These are phyloP conservation scores for Microcebus murinus DNA, from an alignment of 2,113 vertebrate species.

Conservation along the genomic window DNA sequence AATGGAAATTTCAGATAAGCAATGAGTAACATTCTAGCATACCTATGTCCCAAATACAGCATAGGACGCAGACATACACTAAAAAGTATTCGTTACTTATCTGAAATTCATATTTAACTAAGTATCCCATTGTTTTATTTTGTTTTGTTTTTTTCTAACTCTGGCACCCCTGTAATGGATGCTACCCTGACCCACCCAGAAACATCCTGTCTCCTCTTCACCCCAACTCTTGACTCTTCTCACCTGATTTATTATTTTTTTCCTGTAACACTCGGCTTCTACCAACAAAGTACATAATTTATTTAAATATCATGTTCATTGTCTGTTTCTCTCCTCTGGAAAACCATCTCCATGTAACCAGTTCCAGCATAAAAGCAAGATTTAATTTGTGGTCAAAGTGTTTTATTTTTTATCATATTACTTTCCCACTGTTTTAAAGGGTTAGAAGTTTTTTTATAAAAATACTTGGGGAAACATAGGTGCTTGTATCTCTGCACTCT, in stretches of 20 bases:
- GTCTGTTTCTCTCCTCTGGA: not conserved
- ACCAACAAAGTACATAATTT: not conserved
- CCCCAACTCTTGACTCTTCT: not conserved
- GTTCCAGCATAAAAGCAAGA: not conserved
- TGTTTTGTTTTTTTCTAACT: not conserved
- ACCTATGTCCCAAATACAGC: not conserved
- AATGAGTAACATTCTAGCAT: not conserved
- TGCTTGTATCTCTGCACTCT: not conserved
- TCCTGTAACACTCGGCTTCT: not conserved
- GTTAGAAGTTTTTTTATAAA: not conserved
- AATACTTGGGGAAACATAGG: not conserved
- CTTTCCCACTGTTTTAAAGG: not conserved
- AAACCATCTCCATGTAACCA: not conserved
- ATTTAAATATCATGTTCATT: not conserved
- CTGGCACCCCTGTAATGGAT: not conserved
- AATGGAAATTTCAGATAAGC: not conserved
- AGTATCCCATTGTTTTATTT: not conserved
- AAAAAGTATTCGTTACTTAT: not conserved
- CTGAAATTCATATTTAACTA: conserved; percentile 19
- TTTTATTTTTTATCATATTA: not conserved
- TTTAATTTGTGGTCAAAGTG: not conserved
- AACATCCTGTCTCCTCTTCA: not conserved
- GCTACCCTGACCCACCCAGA: not conserved
- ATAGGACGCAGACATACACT: not conserved
- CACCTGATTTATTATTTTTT: not conserved